A percentile compares a stretch with the other conserved stretches of the same genome.
Evolutionary conservation across 1,140 invertebrate genomes (phyloP).

Genomic region (Chrysoperla carnea): DNA sequence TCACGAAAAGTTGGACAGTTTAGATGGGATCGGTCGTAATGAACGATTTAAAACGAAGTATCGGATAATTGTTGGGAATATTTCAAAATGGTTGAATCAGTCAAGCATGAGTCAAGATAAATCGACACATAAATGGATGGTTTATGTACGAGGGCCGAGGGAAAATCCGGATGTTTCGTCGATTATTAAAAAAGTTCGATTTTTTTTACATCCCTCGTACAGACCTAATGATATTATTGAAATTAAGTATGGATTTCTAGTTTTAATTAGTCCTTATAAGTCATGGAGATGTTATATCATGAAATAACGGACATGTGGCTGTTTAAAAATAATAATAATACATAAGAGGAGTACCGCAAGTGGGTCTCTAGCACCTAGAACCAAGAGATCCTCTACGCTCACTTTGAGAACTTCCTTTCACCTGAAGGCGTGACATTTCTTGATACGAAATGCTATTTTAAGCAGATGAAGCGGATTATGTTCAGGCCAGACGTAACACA

Average conservation of each 20-base stretch:
- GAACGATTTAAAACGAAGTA: conserved; percentile 17
- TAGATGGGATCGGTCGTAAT: neutral
- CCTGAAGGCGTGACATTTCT: too few species aligned
- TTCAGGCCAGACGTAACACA: too few species aligned
- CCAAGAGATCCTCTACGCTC: too few species aligned
- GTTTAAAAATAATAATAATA: too few species aligned
- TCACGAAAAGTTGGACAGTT: neutral
- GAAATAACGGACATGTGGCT: too few species aligned
- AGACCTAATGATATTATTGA: conserved; percentile 74
- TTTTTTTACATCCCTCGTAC: conserved; percentile 73
- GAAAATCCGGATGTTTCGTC: conserved; percentile 38
- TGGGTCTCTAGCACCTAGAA: too few species aligned
- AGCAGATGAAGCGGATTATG: too few species aligned
- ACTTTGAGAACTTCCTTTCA: too few species aligned
- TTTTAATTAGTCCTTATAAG: conserved; percentile 5
- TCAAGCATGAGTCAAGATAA: conserved; percentile 38
- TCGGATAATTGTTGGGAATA: conserved; percentile 55
- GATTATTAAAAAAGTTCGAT: conserved; percentile 56
- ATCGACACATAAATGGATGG: conserved; percentile 79
- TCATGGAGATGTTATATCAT: too few species aligned
- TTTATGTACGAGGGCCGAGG: conserved; percentile 58
- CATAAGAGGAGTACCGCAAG: too few species aligned
- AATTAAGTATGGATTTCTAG: conserved; percentile 37
- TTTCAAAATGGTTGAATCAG: conserved; percentile 63
- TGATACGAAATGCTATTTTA: too few species aligned